Evolutionary conservation across 2,888 invertebrate species (phyloP), one percentile per base, ranked within the genome.

Genomic region (Drosophila bunnanda): DNA sequence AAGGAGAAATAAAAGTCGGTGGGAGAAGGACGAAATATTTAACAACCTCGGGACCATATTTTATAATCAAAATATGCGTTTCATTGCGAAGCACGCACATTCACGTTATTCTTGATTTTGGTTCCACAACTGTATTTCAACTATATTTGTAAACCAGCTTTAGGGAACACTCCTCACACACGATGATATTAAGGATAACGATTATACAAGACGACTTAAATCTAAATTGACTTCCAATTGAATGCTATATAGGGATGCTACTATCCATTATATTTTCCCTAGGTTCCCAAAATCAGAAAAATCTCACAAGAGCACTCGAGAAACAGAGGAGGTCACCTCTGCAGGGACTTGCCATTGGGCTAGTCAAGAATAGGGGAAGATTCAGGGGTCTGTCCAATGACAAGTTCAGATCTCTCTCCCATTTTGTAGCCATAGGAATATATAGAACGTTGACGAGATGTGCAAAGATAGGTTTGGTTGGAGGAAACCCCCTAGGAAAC

Each of bases 11-110:
- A 50, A 2, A 34, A 52, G 15, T 50, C 50, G 50, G 50, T 34
- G 50, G 20, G 34, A 52, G 50, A 52, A 10, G 20, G 22, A 67
- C 41, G 68, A 76, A 68, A 71, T 74, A 79, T 76, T 58, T 73
- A 81, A 77, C 75, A 90, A 91, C 89, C 90, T 91, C 90, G 91
- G 91, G 91, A 91, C 91, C 91, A 91, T 91, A 91, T 91, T 91
- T 91, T 90, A 89, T 83, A 88, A 87, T 89, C 87, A 89, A 91
- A 91, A 91, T 91, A 91, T 91, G 91, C 89, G 91, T 91, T 91
- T 91, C 91, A 90, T 77, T 82, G 67, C 66, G 78, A 77, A 71
- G 82, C 86, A 88, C 76, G 72, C 88, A 82, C 77, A 55, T 67
- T 55, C 56, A 67, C 66, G 32, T 55, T 55, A 41, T 9, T 13